These are phyloP conservation scores for Centroberyx gerrardi DNA, from an alignment of 2,797 vertebrate genomes.

Conservation along the genomic window DNA sequence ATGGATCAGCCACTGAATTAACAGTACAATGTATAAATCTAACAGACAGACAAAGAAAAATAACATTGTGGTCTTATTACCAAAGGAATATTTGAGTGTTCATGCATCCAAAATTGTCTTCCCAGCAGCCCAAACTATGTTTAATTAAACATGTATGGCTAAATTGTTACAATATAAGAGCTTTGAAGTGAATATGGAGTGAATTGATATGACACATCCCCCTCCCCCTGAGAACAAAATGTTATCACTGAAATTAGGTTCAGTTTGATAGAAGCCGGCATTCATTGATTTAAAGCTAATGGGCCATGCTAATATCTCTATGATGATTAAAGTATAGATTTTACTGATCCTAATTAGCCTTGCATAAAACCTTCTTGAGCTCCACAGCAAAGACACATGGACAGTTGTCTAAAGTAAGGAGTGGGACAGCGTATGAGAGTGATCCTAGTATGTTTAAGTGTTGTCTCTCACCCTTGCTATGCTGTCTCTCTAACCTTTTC, in stretches of 20 bases:
- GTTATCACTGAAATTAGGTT: conserved; percentile 22
- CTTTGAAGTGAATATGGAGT: background rate
- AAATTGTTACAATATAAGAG: conserved; percentile 11
- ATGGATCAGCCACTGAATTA: background rate
- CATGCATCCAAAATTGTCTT: background rate
- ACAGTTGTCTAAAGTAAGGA: conserved; percentile 81
- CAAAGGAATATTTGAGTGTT: background rate
- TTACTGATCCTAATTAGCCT: conserved; percentile 56
- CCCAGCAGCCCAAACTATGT: background rate
- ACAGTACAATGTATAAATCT: background rate
- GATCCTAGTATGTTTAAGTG: conserved; percentile 72
- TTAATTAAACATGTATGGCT: conserved; percentile 10
- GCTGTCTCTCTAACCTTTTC: conserved; percentile 76
- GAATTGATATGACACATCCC: conserved; percentile 43
- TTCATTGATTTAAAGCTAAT: conserved; percentile 37
- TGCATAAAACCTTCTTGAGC: conserved; percentile 80
- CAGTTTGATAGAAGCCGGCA: conserved; percentile 17
- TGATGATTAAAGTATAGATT: conserved; percentile 45
- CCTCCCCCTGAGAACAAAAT: conserved; percentile 50
- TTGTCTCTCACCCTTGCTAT: conserved; percentile 80
- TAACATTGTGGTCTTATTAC: background rate
- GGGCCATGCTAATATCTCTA: conserved; percentile 33
- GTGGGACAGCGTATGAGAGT: conserved; percentile 69
- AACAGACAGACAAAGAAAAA: background rate
- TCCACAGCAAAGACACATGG: conserved; percentile 79